These are phyloP conservation scores for Microcebus griseorufus DNA, from an alignment of 2,113 vertebrate genomes.

Conservation along the genomic window DNA sequence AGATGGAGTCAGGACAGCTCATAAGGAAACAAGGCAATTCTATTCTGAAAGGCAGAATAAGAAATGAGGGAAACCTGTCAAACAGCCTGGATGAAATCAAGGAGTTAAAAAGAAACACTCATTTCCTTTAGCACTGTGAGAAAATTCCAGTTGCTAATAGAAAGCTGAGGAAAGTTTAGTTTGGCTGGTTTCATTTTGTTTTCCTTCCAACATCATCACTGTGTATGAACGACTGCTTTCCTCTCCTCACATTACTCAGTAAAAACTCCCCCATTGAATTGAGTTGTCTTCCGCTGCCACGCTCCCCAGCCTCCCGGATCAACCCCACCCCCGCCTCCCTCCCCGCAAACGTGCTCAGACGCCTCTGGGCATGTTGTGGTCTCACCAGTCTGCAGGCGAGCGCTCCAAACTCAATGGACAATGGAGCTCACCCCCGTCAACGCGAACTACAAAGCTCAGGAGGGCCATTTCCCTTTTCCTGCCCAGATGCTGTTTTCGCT, in stretches of 20 bases:
- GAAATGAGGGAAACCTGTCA: conserved; percentile 48
- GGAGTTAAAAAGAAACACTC: conserved; percentile 64
- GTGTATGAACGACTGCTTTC: conserved; percentile 24
- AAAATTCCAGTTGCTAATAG: conserved; percentile 60
- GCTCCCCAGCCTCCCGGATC: conserved; percentile 28
- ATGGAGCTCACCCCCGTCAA: conserved; percentile 62
- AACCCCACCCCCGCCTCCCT: conserved; percentile 49
- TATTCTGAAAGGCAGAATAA: not conserved
- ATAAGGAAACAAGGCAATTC: conserved; percentile 44
- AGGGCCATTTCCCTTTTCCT: conserved; percentile 80
- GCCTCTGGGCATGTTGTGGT: conserved; percentile 34
- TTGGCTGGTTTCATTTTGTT: conserved; percentile 45
- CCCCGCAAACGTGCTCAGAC: conserved; percentile 46
- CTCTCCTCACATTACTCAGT: conserved; percentile 32
- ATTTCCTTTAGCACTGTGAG: not conserved
- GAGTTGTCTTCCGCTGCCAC: rapidly evolving
- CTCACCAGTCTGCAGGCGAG: not conserved
- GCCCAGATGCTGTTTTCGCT: conserved; percentile 72
- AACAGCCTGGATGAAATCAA: conserved; percentile 51
- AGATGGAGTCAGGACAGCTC: conserved; percentile 17
- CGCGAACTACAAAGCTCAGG: conserved; percentile 68
- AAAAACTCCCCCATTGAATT: conserved; percentile 7
- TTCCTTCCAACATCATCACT: conserved; percentile 67
- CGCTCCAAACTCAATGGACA: conserved; percentile 64
- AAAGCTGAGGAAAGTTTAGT: conserved; percentile 74